Conservation (phyloP, 2,113 vertebrate genomes). For the Tragelaphus buxtoni region DNA sequence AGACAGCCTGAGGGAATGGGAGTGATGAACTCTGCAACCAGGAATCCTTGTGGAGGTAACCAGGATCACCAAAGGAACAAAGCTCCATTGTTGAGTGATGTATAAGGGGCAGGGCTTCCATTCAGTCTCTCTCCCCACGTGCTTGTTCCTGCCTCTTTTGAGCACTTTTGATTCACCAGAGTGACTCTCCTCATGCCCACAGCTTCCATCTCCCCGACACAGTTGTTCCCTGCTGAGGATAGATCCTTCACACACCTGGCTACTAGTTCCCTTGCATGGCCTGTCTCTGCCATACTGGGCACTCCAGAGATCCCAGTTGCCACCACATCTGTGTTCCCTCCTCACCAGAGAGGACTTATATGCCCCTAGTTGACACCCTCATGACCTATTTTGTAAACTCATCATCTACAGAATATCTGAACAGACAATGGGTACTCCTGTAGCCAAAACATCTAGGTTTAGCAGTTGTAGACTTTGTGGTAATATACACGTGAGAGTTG, state of each 20-base stretch:
- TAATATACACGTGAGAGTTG: not conserved
- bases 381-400: not conserved
- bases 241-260: not conserved
- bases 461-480: not conserved
- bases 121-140: not conserved
- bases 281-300: not conserved
- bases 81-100: not conserved
- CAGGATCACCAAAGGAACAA: not conserved
- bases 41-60: not conserved
- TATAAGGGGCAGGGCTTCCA: not conserved
- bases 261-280: not conserved
- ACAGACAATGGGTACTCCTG: not conserved
- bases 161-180: not conserved
- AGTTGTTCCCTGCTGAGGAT: not conserved
- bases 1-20: not conserved
- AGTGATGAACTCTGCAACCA: not conserved
- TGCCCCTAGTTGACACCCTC: not conserved
- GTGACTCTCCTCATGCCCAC: not conserved
- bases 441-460: not conserved
- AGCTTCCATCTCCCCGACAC: not conserved
- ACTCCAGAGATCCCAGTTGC: not conserved
- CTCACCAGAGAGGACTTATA: not conserved
- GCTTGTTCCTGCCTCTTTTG: not conserved
- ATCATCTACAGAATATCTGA: not conserved
- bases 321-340: not conserved